Base-by-base conservation (phyloP, 1,140 invertebrate species). In the Caenorhabditis elegans region DNA sequence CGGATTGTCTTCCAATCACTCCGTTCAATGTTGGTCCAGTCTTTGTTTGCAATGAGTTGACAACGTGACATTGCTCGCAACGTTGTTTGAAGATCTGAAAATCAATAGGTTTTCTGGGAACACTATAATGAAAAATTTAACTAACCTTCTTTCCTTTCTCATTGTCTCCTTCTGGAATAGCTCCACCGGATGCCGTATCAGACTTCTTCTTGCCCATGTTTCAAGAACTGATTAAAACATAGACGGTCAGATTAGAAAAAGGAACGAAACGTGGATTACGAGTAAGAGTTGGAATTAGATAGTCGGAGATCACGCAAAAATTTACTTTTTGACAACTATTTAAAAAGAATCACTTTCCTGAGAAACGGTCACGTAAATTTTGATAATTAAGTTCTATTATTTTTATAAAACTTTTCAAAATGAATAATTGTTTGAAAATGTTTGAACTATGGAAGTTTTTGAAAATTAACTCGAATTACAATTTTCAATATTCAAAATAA, bases 61-160 rank as follows among this genome's bases (percentile, higher is more conserved):
- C 96, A 95, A 95, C 97, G 91, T 99, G 97, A 90, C 97, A 99
- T 91, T 98, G 96, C 11, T 95, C 92, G 92, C 97, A 99, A 90
- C 95, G 94, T 91, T 96, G 94, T 39, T 97, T 93, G 90, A 99
- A 99, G 84, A 98, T 89, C 76, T 77, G 22, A 22, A 70, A 22
- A 11, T 1, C 2, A 11, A 5, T 15, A 70, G n/a, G n/a, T n/a
- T n/a, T n/a, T n/a, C 17, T 39, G 10, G 19, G 5, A 43, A 39
- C 60, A 22, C 11, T 17, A n/a, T 11, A n/a, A 22, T 15, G 15
- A 10, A 17, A 22, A 1, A 15, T 0, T 1, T 22, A 28, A 43
- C 0, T 39, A 39, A 70, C 60, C 49, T 96, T 97, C 92, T 97
- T 98, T 89, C 97, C 96, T 91, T 98, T 98, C 90, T 96, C 95